These are phyloP conservation scores for Catharus bicknelli DNA, from an alignment of 2,113 vertebrate species.

Conservation along the genomic window DNA sequence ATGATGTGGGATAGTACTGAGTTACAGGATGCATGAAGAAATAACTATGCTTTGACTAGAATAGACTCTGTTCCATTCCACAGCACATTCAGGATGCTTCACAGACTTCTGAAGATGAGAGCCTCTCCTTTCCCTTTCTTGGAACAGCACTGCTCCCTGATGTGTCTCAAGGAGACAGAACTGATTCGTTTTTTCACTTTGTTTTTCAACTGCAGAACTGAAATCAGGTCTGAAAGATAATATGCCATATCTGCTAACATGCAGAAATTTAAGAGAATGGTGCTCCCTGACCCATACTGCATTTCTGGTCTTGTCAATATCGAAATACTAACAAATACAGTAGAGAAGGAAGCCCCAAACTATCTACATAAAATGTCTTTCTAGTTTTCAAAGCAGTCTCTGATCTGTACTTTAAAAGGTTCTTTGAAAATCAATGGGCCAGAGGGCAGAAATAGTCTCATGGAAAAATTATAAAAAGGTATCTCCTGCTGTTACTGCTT, in stretches of 20 bases:
- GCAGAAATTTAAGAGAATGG: background rate
- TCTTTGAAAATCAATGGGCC: background rate
- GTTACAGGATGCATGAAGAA: background rate
- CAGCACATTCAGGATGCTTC: background rate
- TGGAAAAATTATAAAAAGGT: background rate
- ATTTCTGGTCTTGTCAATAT: background rate
- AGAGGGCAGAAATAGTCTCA: background rate
- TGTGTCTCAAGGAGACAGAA: background rate
- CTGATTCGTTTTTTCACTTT: rapidly evolving
- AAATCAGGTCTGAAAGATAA: background rate
- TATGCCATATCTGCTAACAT: background rate
- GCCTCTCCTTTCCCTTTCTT: background rate
- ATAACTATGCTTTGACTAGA: background rate
- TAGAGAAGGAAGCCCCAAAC: background rate
- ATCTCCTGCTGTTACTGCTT: background rate
- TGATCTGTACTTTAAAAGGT: background rate
- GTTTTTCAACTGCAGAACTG: background rate
- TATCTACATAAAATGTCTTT: background rate
- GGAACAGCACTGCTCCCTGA: background rate
- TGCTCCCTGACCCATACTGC: background rate
- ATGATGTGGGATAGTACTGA: background rate
- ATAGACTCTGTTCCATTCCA: background rate
- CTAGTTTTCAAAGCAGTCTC: background rate
- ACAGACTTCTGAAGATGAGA: background rate
- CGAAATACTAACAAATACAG: background rate